These are phyloP conservation scores for Stegodyphus mimosarum DNA, from an alignment of 1,140 invertebrate genomes.

Conservation along the genomic window DNA sequence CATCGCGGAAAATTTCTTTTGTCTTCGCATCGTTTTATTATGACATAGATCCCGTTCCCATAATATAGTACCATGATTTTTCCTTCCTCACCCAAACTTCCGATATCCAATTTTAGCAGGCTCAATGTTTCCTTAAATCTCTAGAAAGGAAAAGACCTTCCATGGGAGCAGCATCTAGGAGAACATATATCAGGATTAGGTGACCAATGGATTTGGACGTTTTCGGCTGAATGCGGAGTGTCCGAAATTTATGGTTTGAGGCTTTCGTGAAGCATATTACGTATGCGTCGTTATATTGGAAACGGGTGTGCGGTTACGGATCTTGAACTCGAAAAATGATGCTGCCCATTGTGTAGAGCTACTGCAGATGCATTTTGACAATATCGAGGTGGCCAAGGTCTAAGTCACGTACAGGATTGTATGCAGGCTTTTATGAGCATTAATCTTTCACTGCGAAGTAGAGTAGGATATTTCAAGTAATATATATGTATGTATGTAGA, in stretches of 20 bases:
- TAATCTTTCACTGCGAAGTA: too few species aligned
- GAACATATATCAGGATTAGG: constrained; percentile 43
- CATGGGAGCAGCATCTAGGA: constrained; percentile 2
- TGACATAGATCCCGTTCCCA: too few species aligned
- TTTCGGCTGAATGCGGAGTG: constrained; percentile 27
- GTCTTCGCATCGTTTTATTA: too few species aligned
- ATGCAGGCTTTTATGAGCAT: too few species aligned
- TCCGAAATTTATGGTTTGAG: constrained; percentile 2
- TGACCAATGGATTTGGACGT: constrained; percentile 15
- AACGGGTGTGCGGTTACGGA: background rate
- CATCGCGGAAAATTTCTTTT: too few species aligned
- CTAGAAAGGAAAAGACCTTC: background rate
- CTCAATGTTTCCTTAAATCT: constrained; percentile 33
- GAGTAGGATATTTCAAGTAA: too few species aligned
- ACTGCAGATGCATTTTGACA: too few species aligned
- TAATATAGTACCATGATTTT: too few species aligned
- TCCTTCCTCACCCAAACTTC: background rate
- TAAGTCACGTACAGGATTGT: too few species aligned
- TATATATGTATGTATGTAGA: too few species aligned
- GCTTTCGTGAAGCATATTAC: background rate
- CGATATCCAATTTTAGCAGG: constrained; percentile 33
- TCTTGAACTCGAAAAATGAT: background rate
- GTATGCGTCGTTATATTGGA: constrained; percentile 19
- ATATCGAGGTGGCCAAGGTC: too few species aligned
- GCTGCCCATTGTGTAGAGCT: too few species aligned